Percentiles rank a stretch among this genome's conserved stretches.
Evolutionary conservation across 1,140 invertebrate species (phyloP).

Genomic region (Aphis craccivora): DNA sequence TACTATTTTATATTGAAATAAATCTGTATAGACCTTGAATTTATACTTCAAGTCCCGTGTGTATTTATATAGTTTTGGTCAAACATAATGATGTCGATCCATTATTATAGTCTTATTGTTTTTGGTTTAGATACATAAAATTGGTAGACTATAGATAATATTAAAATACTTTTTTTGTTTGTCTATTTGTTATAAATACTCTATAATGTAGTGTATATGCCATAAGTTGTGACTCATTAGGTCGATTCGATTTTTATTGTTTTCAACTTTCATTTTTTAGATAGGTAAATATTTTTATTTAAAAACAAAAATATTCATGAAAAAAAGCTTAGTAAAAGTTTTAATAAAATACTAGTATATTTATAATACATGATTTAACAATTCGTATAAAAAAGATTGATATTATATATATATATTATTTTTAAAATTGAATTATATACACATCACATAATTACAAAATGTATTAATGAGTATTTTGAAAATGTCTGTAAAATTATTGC

Average conservation of each 20-base stretch:
- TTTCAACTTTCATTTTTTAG: not conserved
- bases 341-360: not conserved
- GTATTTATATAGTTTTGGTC: not conserved
- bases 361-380: not conserved
- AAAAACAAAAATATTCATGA: not conserved
- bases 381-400: not conserved
- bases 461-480: too few relatives aligned
- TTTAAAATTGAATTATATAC: not conserved
- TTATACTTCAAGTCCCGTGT: not conserved
- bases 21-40: not conserved
- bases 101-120: not conserved
- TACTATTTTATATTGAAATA: not conserved
- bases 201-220: not conserved
- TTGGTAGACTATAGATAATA: not conserved
- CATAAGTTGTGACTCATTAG: not conserved
- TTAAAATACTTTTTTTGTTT: not conserved
- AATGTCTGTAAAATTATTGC: too few relatives aligned
- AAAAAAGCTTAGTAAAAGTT: not conserved
- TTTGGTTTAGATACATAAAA: not conserved
- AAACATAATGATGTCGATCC: not conserved
- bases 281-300: not conserved
- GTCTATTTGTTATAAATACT: not conserved
- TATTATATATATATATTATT: not conserved
- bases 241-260: not conserved
- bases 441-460: not conserved